phyloP scores from a whole-genome alignment of 2,797 vertebrate species.

The Phataginus tricuspis region DNA sequence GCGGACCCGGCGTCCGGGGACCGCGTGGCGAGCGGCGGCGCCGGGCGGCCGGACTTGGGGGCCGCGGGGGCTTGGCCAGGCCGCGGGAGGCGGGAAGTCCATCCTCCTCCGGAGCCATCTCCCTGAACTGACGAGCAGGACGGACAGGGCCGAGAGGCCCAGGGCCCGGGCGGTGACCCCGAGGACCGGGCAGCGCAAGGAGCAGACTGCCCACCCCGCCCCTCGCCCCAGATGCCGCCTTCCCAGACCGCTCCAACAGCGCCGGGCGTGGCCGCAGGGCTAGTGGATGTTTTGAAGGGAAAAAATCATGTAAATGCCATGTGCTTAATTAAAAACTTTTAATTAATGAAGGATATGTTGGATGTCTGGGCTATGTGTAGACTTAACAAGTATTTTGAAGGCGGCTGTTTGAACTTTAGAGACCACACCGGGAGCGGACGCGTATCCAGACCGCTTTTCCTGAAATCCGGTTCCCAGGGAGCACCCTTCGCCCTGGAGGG shows the following conservation, averaged over 20 bases:
- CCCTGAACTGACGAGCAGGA: background rate
- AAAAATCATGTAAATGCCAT: background rate
- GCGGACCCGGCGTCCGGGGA: background rate
- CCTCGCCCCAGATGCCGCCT: rapidly evolving
- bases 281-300: background rate
- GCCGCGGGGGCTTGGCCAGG: background rate
- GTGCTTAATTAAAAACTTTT: background rate
- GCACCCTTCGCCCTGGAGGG: background rate
- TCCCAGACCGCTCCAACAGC: background rate
- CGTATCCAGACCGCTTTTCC: background rate
- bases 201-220: background rate
- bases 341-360: background rate
- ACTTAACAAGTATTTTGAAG: conserved; percentile 20
- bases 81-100: too few species aligned
- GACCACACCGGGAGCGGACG: too few species aligned
- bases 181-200: background rate
- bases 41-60: background rate
- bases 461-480: background rate
- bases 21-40: background rate
- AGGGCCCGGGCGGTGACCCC: background rate
- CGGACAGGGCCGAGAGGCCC: background rate
- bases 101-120: background rate
- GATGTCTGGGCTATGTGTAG: background rate
- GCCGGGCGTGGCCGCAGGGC: background rate
- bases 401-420: background rate